Evolutionary conservation across 2,797 vertebrate species (phyloP).

Genomic region (Gastrophryne carolinensis): DNA sequence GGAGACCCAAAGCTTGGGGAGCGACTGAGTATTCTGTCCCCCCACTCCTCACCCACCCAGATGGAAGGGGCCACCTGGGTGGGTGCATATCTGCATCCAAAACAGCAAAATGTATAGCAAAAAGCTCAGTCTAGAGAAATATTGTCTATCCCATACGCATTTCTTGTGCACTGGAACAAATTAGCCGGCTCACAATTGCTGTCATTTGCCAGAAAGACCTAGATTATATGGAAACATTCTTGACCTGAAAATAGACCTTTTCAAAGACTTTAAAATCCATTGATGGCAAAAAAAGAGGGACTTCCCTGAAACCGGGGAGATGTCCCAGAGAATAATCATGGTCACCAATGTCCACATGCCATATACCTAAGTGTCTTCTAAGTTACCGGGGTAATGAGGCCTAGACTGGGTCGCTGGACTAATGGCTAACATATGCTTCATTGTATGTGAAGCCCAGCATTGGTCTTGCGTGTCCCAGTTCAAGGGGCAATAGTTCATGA

Average conservation of each 20-base stretch:
- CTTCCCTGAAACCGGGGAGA: constrained; percentile 31
- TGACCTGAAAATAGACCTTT: constrained; percentile 41
- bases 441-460: constrained; percentile 35
- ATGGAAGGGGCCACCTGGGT: too few relatives aligned
- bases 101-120: too few relatives aligned
- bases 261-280: constrained; percentile 40
- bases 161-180: constrained; percentile 33
- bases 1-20: too few relatives aligned
- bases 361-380: constrained; percentile 39
- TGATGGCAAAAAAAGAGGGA: constrained; percentile 18
- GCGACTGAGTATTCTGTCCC: too few relatives aligned
- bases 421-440: constrained; percentile 49
- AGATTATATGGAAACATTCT: constrained; percentile 34
- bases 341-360: constrained; percentile 30
- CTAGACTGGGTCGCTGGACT: constrained; percentile 35
- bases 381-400: constrained; percentile 43
- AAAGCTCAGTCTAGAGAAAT: too few relatives aligned
- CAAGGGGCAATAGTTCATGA: constrained; percentile 54
- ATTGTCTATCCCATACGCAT: constrained; percentile 21
- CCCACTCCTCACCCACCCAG: too few relatives aligned
- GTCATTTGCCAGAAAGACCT: constrained; percentile 27
- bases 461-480: constrained; percentile 47
- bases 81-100: too few relatives aligned
- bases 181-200: constrained; percentile 27
- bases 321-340: constrained; percentile 3